Evolutionary conservation across 2,113 vertebrate species (phyloP), one percentile per base, ranked within the genome.

Genomic region (Dromas ardeola): DNA sequence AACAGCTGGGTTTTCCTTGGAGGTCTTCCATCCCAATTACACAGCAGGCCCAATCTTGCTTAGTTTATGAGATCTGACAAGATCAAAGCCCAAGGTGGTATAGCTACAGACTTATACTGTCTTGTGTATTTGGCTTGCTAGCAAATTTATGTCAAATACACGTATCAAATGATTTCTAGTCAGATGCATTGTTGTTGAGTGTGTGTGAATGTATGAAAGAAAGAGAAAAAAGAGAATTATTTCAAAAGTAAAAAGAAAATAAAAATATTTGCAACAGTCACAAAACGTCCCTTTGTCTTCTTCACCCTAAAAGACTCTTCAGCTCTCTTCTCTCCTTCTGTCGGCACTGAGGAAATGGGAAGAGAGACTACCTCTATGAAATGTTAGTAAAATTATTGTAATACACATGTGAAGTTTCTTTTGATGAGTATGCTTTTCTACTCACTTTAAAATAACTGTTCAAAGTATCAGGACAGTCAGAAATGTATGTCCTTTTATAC

Each of bases 11-110:
- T 95, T 97, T 97, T 97, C 96, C 97, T 97, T 97, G 96, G 96
- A 97, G 97, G 90, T 96, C 95, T 96, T 97, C 97, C 95, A 97
- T 97, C 94, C 94, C 95, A 96, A 95, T 97, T 97, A 96, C 91
- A 76, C 95, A 95, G 96, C 97, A 96, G 77, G 95, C 91, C 96
- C 95, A 95, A 80, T 97, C 97, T 97, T 97, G 93, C 97, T 95
- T 96, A 91, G 97, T 97, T 97, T 97, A 97, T 97, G 95, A 97
- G 93, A 97, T 95, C 91, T 97, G 97, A 97, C 97, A 97, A 97
- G 96, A 97, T 97, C 96, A 97, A 97, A 97, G 93, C 95, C 96
- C 95, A 96, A 91, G 95, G 96, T 97, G 94, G 94, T 94, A 96
- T 49, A 93, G 73, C 83, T 97, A 87, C 86, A 97, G 96, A 92